Conservation (phyloP, 2,888 invertebrate genomes). For the Timema cristinae region DNA sequence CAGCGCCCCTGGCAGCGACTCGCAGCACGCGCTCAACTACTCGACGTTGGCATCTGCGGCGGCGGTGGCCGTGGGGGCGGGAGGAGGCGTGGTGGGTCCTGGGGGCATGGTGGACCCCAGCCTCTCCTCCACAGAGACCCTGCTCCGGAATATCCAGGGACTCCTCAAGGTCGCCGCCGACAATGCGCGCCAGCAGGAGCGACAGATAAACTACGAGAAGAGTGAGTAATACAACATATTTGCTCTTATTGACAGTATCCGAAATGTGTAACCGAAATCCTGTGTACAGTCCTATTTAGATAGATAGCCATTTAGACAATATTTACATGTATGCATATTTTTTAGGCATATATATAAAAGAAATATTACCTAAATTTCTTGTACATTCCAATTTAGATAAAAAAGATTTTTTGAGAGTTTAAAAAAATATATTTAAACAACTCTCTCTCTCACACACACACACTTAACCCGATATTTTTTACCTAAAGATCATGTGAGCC, state of each 20-base stretch:
- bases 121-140: conserved; percentile 85
- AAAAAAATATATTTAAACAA: too few species aligned
- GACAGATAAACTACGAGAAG: conserved; percentile 95
- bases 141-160: conserved; percentile 92
- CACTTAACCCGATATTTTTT: too few species aligned
- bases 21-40: conserved; percentile 74
- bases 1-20: conserved; percentile 45
- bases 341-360: too few species aligned
- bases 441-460: too few species aligned
- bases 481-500: too few species aligned
- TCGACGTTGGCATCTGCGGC: conserved; percentile 66
- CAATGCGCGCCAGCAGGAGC: conserved; percentile 92
- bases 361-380: too few species aligned
- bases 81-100: conserved; percentile 46
- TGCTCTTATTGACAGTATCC: conserved; percentile 49
- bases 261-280: conserved; percentile 51
- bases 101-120: conserved; percentile 53
- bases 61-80: conserved; percentile 49
- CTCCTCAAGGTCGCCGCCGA: conserved; percentile 96
- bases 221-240: conserved; percentile 58
- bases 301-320: too few species aligned
- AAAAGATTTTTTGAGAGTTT: too few species aligned
- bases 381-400: too few species aligned
- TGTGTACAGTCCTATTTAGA: too few species aligned
- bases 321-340: too few species aligned